Evolutionary conservation across 1,140 invertebrate genomes (phyloP), one percentile per base, ranked within the genome.

Genomic region (Dolichoris vasculosae): DNA sequence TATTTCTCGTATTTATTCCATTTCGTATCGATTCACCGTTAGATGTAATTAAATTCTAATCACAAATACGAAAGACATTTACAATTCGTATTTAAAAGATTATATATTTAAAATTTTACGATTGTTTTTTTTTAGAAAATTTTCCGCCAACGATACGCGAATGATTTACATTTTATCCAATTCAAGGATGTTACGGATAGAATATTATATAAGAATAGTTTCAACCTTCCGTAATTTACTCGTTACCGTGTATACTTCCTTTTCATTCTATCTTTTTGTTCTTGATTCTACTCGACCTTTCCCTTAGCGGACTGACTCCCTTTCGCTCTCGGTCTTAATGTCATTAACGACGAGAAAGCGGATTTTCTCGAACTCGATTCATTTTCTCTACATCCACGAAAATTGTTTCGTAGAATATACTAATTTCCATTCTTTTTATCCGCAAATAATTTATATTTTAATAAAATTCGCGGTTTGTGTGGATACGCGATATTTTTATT

Each of bases 251-350:
- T 55, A 73, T 55, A 73, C 46, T 55, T 85, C 69, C 59, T 59
- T 77, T 55, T 63, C 75, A 40, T 63, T 82, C 26, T 51, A 17
- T 64, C 51, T 82, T 71, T 82, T 81, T 85, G 48, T 75, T 81
- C 71, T 64, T 76, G 40, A 51, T 51, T 82, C 63, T 35, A 73
- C 73, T 38, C 77, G 76, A 84, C 83, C 83, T 79, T 79, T 84
- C 46, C 76, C 83, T 84, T 46, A n/a, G 69, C 55, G 26, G 77
- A 4, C 64, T 55, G n/a, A n/a, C 75, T 84, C 82, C 75, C 75
- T 84, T 84, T 84, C 48, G 43, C 81, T 82, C 76, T 43, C 46
- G 75, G 79, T 84, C 64, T 40, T 17, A 46, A 76, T 59, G 67
- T 48, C 73, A 64, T 64, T 67, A 20, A 26, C 11, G 71, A 76